These are phyloP conservation scores for Otocyon megalotis DNA, from an alignment of 2,113 vertebrate species.

Conservation along the genomic window DNA sequence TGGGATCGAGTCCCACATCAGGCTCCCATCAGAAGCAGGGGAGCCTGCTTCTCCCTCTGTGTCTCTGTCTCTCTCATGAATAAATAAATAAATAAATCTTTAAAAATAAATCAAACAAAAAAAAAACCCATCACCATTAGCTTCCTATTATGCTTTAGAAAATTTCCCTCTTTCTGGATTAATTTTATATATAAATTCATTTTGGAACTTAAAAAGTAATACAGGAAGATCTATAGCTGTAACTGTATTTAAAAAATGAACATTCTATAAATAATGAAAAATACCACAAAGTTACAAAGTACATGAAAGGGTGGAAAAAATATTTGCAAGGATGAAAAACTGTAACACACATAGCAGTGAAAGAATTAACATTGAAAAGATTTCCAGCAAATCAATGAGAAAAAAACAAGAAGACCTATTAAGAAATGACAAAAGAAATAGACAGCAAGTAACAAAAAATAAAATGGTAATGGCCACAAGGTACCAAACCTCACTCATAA, in stretches of 20 bases:
- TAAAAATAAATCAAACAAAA: not conserved
- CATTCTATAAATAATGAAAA: slow-evolving; percentile 17
- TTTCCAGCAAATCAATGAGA: not conserved
- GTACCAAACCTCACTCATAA: not conserved
- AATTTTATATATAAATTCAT: slow-evolving; percentile 41
- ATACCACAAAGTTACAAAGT: slow-evolving; percentile 21
- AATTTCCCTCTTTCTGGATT: slow-evolving; percentile 20
- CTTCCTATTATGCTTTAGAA: not conserved
- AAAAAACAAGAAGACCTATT: not conserved
- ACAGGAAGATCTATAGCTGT: not conserved
- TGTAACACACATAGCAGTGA: not conserved
- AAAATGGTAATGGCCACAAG: not conserved
- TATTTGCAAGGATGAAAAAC: slow-evolving; percentile 7
- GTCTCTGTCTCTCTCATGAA: too few relatives aligned
- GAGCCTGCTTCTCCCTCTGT: too few relatives aligned
- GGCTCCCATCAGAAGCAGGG: too few relatives aligned
- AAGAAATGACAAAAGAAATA: not conserved
- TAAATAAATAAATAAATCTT: too few relatives aligned
- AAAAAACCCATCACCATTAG: not conserved
- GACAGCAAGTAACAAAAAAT: not conserved
- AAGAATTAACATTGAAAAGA: not conserved
- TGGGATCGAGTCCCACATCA: too few relatives aligned
- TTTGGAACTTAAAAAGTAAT: slow-evolving; percentile 1
- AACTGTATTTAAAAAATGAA: not conserved
- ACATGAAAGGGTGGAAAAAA: not conserved